Conservation (phyloP, 2,888 invertebrate species). For the Acronicta aceris region DNA sequence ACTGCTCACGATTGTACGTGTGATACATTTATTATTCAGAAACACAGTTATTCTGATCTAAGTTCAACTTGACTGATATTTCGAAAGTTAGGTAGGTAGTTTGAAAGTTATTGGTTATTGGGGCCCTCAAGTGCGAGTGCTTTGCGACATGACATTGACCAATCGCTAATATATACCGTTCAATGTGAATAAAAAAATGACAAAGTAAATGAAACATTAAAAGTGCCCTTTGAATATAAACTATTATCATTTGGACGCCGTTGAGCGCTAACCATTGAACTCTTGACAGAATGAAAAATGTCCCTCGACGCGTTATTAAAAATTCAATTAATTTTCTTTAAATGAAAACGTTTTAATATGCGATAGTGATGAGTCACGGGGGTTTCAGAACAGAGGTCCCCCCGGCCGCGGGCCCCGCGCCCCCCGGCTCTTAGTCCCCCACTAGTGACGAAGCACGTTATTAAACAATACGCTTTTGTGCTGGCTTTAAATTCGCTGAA, state of each 20-base stretch:
- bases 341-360: slow-evolving; percentile 63
- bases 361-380: slow-evolving; percentile 66
- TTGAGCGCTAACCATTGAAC: slow-evolving; percentile 15
- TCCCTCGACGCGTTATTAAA: slow-evolving; percentile 58
- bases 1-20: background rate
- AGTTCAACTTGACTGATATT: background rate
- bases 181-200: slow-evolving; percentile 1
- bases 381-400: slow-evolving; percentile 21
- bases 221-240: slow-evolving; percentile 12
- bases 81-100: too few species aligned
- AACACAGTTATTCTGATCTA: background rate
- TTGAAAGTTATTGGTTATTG: too few species aligned
- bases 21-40: background rate
- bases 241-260: slow-evolving; percentile 12
- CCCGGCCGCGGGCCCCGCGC: background rate
- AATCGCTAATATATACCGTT: background rate
- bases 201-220: slow-evolving; percentile 8
- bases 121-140: too few species aligned
- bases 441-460: slow-evolving; percentile 61
- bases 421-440: slow-evolving; percentile 8
- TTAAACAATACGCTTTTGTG: slow-evolving; percentile 68
- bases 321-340: slow-evolving; percentile 64
- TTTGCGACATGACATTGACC: background rate
- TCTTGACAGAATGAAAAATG: slow-evolving; percentile 53
- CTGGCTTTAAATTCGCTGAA: slow-evolving; percentile 61